A percentile compares a stretch with the other conserved stretches of the same genome.
These are phyloP conservation scores for Pelmatolapia mariae DNA, from an alignment of 2,113 vertebrate species.

Conservation along the genomic window DNA sequence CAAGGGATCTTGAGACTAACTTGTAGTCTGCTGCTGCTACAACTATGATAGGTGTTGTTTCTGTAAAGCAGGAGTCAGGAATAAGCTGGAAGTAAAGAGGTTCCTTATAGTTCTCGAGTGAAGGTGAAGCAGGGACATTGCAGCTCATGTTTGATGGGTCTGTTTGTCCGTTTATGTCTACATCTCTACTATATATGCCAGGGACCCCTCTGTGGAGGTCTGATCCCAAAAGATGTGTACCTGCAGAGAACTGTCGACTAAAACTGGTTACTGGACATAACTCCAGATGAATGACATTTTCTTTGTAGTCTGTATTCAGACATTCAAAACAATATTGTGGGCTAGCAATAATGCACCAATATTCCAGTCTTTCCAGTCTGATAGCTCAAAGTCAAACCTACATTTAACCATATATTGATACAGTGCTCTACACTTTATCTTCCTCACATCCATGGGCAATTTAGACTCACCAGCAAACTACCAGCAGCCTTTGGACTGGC, in stretches of 20 bases:
- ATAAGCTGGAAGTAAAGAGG: not conserved
- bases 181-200: accelerated
- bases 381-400: not conserved
- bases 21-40: not conserved
- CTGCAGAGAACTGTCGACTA: accelerated
- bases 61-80: not conserved
- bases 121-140: not conserved
- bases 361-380: not conserved
- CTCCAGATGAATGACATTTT: not conserved
- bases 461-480: not conserved
- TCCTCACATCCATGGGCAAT: not conserved
- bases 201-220: not conserved
- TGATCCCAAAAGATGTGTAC: not conserved
- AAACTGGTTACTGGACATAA: not conserved
- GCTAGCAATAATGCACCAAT: accelerated
- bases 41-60: not conserved
- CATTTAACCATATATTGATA: not conserved
- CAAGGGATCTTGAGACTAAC: not conserved
- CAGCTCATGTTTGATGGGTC: not conserved
- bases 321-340: not conserved
- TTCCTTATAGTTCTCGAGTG: not conserved
- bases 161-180: accelerated
- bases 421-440: accelerated
- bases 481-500: not conserved
- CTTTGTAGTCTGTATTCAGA: not conserved